Conservation (phyloP, 2,888 invertebrate species). For the Cryptosula pallasiana region DNA sequence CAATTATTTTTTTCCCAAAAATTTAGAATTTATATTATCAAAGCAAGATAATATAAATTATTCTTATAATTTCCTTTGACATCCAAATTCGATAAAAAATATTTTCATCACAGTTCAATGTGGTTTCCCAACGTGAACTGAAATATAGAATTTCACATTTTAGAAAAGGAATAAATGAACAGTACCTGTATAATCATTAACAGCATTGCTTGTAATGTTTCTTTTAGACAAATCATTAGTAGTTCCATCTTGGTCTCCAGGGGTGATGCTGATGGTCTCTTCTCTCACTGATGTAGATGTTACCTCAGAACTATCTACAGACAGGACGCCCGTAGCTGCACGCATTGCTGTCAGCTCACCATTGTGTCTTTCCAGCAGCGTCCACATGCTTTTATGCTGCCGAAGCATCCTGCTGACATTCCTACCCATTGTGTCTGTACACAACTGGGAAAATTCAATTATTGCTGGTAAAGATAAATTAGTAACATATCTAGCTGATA, state of each 20-base stretch:
- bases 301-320: neutral
- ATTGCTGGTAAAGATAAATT: too few species aligned
- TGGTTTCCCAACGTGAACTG: too few species aligned
- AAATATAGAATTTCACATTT: too few species aligned
- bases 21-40: too few species aligned
- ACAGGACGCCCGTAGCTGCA: neutral
- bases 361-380: neutral
- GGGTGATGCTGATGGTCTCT: neutral
- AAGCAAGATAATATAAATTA: too few species aligned
- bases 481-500: too few species aligned
- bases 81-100: too few species aligned
- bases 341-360: neutral
- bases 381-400: constrained; percentile 13
- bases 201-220: neutral
- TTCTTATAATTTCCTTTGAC: too few species aligned
- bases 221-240: neutral
- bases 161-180: too few species aligned
- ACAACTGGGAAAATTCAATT: neutral
- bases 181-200: neutral
- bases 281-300: neutral
- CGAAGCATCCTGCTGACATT: neutral
- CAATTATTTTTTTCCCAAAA: too few species aligned
- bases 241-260: neutral
- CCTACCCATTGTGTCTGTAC: neutral
- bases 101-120: too few species aligned